Evolutionary conservation across 2,113 vertebrate genomes (phyloP).

Genomic region (Rhadina sibilatrix): DNA sequence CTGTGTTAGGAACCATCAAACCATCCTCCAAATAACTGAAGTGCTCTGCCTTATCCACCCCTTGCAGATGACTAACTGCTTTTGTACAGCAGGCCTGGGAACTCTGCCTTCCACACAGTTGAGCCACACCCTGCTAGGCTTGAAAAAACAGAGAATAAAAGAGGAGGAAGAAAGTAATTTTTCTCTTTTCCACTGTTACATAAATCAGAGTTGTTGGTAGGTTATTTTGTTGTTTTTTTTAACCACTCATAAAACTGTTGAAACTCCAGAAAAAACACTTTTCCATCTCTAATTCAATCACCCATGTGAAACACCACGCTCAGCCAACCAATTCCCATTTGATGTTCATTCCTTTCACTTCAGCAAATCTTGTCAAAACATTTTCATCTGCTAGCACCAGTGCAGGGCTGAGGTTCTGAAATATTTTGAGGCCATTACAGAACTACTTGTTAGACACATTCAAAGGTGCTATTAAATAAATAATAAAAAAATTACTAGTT

Average conservation of each 20-base stretch:
- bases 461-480: not conserved
- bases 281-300: not conserved
- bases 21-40: not conserved
- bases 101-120: not conserved
- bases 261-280: not conserved
- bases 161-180: constrained; percentile 3
- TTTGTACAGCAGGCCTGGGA: not conserved
- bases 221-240: not conserved
- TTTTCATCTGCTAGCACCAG: not conserved
- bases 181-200: not conserved
- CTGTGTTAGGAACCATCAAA: not conserved
- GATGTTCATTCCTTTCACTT: not conserved
- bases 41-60: not conserved
- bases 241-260: not conserved
- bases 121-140: not conserved
- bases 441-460: not conserved
- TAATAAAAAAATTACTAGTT: not conserved
- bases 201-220: not conserved
- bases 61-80: not conserved
- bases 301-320: not conserved
- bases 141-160: not conserved
- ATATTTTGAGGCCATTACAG: not conserved
- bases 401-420: not conserved
- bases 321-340: not conserved
- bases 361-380: not conserved